Evolutionary conservation across 1,140 invertebrate genomes (phyloP), one percentile per base, ranked within the genome.

Genomic region (Atta cephalotes): DNA sequence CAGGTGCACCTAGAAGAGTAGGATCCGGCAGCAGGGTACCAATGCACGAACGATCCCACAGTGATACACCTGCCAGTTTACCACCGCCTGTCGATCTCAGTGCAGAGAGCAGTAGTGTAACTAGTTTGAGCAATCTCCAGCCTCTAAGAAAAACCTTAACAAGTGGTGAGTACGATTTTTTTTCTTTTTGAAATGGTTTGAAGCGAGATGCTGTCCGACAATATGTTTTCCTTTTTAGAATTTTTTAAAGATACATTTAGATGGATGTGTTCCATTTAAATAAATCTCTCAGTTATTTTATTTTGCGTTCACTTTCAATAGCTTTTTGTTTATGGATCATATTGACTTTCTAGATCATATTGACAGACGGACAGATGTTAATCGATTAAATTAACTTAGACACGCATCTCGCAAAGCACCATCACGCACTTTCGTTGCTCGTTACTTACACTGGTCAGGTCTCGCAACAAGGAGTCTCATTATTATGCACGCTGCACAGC

Each of bases 91-190:
- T 99, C 21, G 98, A 99, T 94, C 96, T 99, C 62, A 98, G 98
- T 80, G 98, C 98, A 14, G 99, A 99, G 95, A 99, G 98, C 93
- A 99, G 98, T 94, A 99, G 98, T 94, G 98, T 99, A 72, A 98
- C 98, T 45, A 98, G 98, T 89, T 96, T 99, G 87, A 98, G 98
- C 91, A 98, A 98, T 95, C 96, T 98, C 93, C 95, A 95, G 58
- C 98, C 98, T 65, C 94, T 98, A 88, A 96, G 98, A 88, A 99
- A 99, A 96, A 98, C 98, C 56, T 95, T 97, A 90, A 97, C 97
- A 74, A 98, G 97, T 93, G 98, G 98, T 98, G 95, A 96, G 96
- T 95, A 74, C 62, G 18, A 63, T 87, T 71, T 45, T 62, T 9
- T 79, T 72, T 82, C 63, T 18, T 81, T 87, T 62, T 65, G n/a